phyloP scores from a whole-genome alignment of 2,797 vertebrate genomes.

The Pangasius larnaudii region DNA sequence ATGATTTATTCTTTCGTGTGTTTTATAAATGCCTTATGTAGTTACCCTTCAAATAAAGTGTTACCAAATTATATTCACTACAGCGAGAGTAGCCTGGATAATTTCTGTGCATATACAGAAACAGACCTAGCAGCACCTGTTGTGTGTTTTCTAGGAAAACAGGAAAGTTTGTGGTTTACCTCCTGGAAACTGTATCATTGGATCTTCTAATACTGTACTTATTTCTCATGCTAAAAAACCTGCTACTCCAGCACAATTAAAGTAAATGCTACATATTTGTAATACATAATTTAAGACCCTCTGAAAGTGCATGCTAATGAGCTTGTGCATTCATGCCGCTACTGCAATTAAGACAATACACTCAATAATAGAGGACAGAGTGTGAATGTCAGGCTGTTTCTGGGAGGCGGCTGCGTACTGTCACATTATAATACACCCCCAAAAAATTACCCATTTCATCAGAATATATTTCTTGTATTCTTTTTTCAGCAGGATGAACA shows the following conservation, averaged over 20 bases:
- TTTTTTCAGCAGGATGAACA: background rate
- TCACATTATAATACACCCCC: conserved; percentile 31
- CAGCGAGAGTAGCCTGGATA: background rate
- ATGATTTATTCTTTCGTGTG: background rate
- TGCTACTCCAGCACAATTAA: conserved; percentile 62
- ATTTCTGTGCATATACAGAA: background rate
- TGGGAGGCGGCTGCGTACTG: conserved; percentile 49
- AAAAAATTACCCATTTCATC: conserved; percentile 25
- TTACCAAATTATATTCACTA: background rate
- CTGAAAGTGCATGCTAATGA: conserved; percentile 72
- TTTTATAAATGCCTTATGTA: background rate
- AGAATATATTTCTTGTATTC: background rate
- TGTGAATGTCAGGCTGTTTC: conserved; percentile 62
- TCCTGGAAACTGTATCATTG: conserved; percentile 13
- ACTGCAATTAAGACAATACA: conserved; percentile 68
- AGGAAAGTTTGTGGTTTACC: conserved; percentile 2
- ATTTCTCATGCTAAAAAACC: conserved; percentile 62
- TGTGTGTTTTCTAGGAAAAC: background rate
- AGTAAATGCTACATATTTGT: conserved; percentile 61
- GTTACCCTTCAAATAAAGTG: background rate
- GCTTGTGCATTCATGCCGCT: conserved; percentile 68
- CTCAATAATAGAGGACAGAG: conserved; percentile 63
- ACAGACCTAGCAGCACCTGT: background rate
- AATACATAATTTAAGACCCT: conserved; percentile 62
- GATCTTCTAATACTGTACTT: conserved; percentile 58